Conservation (phyloP, 2,797 vertebrate genomes). For the Paguma larvata region DNA sequence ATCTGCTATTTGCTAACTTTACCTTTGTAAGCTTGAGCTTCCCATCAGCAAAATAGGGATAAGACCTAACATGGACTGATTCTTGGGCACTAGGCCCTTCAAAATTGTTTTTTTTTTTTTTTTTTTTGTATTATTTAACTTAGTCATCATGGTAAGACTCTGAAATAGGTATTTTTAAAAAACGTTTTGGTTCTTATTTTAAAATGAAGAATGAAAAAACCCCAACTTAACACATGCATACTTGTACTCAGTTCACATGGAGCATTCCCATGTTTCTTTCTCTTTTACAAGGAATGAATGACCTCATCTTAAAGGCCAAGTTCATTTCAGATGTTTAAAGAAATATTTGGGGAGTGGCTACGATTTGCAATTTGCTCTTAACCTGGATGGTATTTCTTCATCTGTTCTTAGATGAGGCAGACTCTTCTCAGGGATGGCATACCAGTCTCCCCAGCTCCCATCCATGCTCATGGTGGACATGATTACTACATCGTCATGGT, state of each 20-base stretch:
- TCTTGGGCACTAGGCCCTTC: background rate
- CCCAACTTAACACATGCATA: accelerated
- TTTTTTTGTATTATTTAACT: background rate
- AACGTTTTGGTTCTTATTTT: background rate
- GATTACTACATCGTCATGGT: background rate
- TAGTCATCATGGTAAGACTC: background rate
- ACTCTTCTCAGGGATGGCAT: background rate
- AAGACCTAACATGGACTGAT: background rate
- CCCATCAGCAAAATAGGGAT: background rate
- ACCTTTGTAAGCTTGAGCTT: background rate
- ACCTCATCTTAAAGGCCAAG: background rate
- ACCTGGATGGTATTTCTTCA: background rate
- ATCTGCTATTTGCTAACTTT: background rate
- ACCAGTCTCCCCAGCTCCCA: accelerated
- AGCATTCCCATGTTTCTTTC: background rate
- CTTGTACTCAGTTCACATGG: background rate
- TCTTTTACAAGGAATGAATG: background rate
- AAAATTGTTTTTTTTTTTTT: background rate
- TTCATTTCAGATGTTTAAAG: background rate
- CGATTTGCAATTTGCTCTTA: background rate
- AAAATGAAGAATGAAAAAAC: background rate
- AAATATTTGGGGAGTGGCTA: background rate
- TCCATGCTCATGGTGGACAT: too few species aligned
- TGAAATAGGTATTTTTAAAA: background rate
- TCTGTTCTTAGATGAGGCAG: background rate